Percentiles rank a stretch among this genome's conserved stretches.
These are phyloP conservation scores for Myotis myotis DNA, from an alignment of 2,797 vertebrate species.

Conservation along the genomic window DNA sequence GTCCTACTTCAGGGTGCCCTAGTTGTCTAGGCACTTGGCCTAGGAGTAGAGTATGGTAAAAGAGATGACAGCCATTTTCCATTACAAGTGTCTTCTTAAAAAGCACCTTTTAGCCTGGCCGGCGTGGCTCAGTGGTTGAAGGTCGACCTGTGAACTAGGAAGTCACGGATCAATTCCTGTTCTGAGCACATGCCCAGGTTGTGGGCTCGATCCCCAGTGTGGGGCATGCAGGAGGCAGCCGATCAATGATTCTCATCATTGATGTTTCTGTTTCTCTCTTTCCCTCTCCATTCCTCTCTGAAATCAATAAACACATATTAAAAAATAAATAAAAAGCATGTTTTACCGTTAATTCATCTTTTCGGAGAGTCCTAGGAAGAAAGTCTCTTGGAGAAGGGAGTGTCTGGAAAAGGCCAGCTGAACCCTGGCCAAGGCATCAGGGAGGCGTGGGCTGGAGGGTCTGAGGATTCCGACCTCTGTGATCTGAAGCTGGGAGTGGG, in stretches of 20 bases:
- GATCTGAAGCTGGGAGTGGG: not conserved
- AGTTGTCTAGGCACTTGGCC: not conserved
- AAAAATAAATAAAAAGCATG: not conserved
- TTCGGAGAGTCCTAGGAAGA: not conserved
- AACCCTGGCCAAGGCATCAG: not conserved
- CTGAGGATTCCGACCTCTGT: not conserved
- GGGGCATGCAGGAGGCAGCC: no score
- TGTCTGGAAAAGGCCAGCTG: not conserved
- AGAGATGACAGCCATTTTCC: not conserved
- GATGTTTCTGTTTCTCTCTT: no score
- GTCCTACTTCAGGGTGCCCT: not conserved
- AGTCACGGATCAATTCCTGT: no score
- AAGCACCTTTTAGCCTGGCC: not conserved
- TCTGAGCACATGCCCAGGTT: no score
- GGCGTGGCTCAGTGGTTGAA: no score
- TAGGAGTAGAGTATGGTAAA: not conserved
- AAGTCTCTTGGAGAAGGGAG: not conserved
- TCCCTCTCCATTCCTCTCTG: no score
- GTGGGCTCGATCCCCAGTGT: no score
- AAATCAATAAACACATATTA: no score
- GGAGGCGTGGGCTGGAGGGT: not conserved
- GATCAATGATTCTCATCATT: no score
- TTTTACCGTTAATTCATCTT: slow-evolving; percentile 24
- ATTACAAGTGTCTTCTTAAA: not conserved
- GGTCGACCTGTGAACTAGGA: no score